A percentile compares a stretch with the other conserved stretches of the same genome.
These are phyloP conservation scores for Aeoliscus strigatus DNA, from an alignment of 2,797 vertebrate genomes.

Conservation along the genomic window DNA sequence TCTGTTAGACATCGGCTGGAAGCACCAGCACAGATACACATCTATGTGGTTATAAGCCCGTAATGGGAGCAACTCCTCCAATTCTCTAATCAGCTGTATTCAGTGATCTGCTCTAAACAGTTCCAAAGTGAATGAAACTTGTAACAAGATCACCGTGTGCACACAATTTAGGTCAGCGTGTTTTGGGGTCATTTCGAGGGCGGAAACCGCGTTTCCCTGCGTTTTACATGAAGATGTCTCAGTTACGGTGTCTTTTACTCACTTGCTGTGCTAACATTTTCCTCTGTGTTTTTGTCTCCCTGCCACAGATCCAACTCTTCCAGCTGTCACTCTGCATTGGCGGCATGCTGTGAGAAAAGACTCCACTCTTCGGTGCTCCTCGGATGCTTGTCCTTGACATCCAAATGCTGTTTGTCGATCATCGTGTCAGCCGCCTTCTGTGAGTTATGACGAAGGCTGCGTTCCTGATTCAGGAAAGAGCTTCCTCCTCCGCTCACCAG, in stretches of 20 bases:
- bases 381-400: slow-evolving; percentile 60
- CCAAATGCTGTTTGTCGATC: slow-evolving; percentile 59
- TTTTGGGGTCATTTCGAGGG: slow-evolving; percentile 33
- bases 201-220: slow-evolving; percentile 12
- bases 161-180: slow-evolving; percentile 29
- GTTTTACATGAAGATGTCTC: slow-evolving; percentile 23
- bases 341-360: slow-evolving; percentile 61
- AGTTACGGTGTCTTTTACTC: slow-evolving; percentile 12
- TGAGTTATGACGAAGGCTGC: slow-evolving; percentile 67
- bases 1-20: slow-evolving; percentile 57
- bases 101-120: slow-evolving; percentile 9
- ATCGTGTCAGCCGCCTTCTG: slow-evolving; percentile 39
- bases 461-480: slow-evolving; percentile 53
- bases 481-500: slow-evolving; percentile 46
- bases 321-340: slow-evolving; percentile 60
- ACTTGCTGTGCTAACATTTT: slow-evolving; percentile 27
- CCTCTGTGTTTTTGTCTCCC: slow-evolving; percentile 46
- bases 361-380: slow-evolving; percentile 36
- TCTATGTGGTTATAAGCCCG: slow-evolving; percentile 56
- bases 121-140: slow-evolving; percentile 28
- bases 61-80: slow-evolving; percentile 36
- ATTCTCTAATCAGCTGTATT: slow-evolving; percentile 41
- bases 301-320: slow-evolving; percentile 54
- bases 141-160: slow-evolving; percentile 12
- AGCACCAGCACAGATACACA: slow-evolving; percentile 41